Conservation (phyloP, 2,888 invertebrate species). For the Phyto melanocephala region DNA sequence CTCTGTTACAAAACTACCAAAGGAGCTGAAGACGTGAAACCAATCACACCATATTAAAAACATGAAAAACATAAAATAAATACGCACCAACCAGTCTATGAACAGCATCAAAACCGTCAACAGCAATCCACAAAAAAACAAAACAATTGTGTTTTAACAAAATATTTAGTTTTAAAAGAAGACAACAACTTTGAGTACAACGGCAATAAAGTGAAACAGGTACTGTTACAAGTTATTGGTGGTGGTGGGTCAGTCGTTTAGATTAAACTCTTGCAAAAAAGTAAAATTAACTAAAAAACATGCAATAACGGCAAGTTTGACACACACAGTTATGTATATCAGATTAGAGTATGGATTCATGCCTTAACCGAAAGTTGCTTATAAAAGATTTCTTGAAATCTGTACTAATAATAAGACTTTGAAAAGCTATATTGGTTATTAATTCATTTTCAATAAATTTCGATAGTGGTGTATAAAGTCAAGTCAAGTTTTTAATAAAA, state of each 20-base stretch:
- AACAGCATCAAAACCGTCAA: slow-evolving; percentile 32
- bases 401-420: too few relatives aligned
- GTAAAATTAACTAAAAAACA: too few relatives aligned
- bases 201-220: slow-evolving; percentile 41
- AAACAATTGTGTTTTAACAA: slow-evolving; percentile 59
- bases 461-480: too few relatives aligned
- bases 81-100: neutral
- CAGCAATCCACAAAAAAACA: slow-evolving; percentile 55
- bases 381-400: too few relatives aligned
- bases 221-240: slow-evolving; percentile 39
- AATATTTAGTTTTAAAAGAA: slow-evolving; percentile 27
- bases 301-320: too few relatives aligned
- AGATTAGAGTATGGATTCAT: too few relatives aligned
- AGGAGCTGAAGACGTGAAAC: slow-evolving; percentile 54
- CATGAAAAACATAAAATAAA: neutral
- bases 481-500: too few relatives aligned
- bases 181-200: slow-evolving; percentile 19
- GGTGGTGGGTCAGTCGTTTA: neutral
- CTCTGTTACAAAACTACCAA: slow-evolving; percentile 13
- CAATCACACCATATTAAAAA: slow-evolving; percentile 44
- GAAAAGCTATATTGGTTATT: too few relatives aligned
- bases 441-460: too few relatives aligned
- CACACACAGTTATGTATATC: too few relatives aligned
- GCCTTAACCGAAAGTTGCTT: too few relatives aligned
- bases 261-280: neutral